These are phyloP conservation scores for Phoenicopterus ruber DNA, from an alignment of 2,113 vertebrate species.

Conservation along the genomic window DNA sequence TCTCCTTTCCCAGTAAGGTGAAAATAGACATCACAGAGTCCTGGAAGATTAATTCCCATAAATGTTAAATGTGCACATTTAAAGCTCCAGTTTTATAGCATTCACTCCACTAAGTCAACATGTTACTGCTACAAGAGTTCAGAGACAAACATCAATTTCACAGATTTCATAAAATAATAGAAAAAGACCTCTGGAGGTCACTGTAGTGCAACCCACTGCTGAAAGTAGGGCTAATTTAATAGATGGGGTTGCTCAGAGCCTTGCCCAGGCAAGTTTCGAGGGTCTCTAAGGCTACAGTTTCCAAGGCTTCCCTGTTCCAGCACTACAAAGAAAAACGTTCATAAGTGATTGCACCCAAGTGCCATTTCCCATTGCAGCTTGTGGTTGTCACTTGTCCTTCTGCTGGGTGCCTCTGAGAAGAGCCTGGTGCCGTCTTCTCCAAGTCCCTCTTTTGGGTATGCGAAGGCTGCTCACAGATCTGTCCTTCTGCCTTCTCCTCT, in stretches of 20 bases:
- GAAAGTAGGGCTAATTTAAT: neutral
- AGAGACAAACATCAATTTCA: neutral
- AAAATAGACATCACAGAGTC: neutral
- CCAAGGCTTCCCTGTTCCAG: neutral
- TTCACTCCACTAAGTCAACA: neutral
- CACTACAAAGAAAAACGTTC: neutral
- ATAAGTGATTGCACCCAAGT: neutral
- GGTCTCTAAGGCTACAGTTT: neutral
- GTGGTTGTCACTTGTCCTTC: neutral
- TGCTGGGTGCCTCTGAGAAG: neutral
- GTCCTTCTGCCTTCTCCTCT: neutral
- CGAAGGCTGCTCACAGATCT: neutral
- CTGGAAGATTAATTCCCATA: neutral
- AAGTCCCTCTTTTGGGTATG: neutral
- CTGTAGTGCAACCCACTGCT: constrained; percentile 26
- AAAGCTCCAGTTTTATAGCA: neutral
- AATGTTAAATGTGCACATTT: neutral
- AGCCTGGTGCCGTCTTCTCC: neutral
- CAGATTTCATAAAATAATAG: neutral
- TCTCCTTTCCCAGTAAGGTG: neutral
- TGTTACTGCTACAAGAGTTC: neutral
- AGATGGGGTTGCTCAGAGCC: neutral
- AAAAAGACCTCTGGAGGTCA: constrained; percentile 61
- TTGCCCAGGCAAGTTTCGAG: neutral
- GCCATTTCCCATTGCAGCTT: neutral